These are phyloP conservation scores for Bombus ignitus DNA, from an alignment of 1,140 invertebrate genomes.

Conservation along the genomic window DNA sequence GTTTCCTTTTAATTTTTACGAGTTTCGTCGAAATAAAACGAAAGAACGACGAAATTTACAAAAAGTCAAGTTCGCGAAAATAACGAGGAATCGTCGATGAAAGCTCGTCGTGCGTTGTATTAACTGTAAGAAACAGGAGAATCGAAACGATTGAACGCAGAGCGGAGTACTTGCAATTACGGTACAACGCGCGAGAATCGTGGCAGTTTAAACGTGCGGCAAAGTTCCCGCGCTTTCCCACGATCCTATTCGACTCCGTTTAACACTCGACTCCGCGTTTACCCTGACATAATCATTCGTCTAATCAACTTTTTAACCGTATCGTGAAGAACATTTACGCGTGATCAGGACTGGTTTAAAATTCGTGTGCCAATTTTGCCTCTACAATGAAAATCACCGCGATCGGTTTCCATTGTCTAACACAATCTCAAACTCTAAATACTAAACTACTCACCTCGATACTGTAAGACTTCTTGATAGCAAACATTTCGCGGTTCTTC, in stretches of 20 bases:
- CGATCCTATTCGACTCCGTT: neutral
- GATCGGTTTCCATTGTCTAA: neutral
- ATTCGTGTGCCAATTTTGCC: no score
- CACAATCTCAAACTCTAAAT: neutral
- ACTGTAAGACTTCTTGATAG: conserved; percentile 98
- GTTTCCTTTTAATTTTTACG: no score
- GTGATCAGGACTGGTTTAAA: neutral
- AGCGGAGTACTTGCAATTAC: neutral
- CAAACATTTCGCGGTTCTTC: conserved; percentile 96
- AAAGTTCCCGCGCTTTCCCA: conserved; percentile 53
- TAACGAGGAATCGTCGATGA: neutral
- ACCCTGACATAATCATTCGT: neutral
- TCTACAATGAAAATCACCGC: neutral
- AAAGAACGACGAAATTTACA: neutral
- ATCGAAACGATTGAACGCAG: neutral
- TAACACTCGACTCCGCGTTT: neutral
- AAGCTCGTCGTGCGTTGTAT: neutral
- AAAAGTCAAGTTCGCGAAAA: neutral
- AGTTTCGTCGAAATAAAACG: neutral
- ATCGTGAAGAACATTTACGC: neutral
- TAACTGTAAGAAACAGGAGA: neutral
- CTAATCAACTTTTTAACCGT: neutral
- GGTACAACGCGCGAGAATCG: neutral
- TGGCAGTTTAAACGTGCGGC: conserved; percentile 50
- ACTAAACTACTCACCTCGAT: conserved; percentile 92